Conservation (phyloP, 2,113 vertebrate genomes). For the Sisor rabdophorus region DNA sequence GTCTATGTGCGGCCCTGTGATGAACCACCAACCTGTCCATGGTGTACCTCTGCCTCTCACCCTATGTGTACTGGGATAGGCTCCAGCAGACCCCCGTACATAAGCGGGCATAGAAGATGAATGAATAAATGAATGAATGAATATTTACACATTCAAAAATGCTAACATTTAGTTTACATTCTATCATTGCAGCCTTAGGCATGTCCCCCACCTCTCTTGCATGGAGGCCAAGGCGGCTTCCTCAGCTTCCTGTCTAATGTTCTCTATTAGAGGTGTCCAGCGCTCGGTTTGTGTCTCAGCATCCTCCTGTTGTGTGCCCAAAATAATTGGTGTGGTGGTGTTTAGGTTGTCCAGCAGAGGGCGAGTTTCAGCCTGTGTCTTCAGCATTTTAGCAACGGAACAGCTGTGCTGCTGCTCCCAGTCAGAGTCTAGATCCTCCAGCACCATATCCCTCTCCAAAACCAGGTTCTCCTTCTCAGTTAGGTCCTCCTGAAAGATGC, state of each 20-base stretch:
- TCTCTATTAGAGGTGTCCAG: slow-evolving; percentile 38
- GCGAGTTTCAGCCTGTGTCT: not conserved
- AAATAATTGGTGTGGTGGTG: slow-evolving; percentile 3
- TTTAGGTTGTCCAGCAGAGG: slow-evolving; percentile 18
- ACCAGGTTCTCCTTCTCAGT: not conserved
- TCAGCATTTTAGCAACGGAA: not conserved
- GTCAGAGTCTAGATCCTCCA: slow-evolving; percentile 64
- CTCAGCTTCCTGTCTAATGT: slow-evolving; percentile 52
- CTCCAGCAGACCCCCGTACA: no score
- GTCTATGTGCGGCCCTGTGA: no score
- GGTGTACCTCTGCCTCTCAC: no score
- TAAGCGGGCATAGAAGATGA: no score
- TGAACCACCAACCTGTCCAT: no score
- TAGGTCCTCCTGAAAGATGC: slow-evolving; percentile 50
- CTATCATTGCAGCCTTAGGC: not conserved
- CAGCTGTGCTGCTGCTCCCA: slow-evolving; percentile 36
- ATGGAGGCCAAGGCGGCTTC: slow-evolving; percentile 44
- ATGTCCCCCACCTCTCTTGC: slow-evolving; percentile 59
- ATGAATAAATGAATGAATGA: no score
- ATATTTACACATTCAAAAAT: not conserved
- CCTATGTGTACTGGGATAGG: no score
- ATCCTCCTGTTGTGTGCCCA: slow-evolving; percentile 41
- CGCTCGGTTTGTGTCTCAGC: slow-evolving; percentile 48
- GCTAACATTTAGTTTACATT: not conserved
- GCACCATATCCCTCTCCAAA: slow-evolving; percentile 51